Evolutionary conservation across 2,113 vertebrate species (phyloP), one percentile per base, ranked within the genome.

Genomic region (Poeciliopsis prolifica): DNA sequence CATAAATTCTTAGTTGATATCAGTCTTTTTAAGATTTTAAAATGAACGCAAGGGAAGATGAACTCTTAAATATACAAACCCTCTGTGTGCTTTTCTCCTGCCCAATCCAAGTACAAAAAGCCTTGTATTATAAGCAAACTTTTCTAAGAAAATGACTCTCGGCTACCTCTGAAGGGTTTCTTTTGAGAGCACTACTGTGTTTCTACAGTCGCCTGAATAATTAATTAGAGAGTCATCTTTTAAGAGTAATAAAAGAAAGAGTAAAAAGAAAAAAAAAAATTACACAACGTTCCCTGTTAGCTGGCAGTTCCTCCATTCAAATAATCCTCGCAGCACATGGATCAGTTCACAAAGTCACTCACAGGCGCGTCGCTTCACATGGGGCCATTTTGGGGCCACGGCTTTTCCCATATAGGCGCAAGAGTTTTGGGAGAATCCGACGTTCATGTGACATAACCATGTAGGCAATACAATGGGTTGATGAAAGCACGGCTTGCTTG

Each of bases 401-500:
- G 42, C 72, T 70, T 62, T 62, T 40, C 70, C 61, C 35, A 37
- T 66, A 26, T 22, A 35, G 51, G 58, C 80, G 86, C 73, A 81
- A 74, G 87, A 75, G 71, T 83, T 80, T 82, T 65, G 51, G 75
- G 64, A 48, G 74, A 86, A 88, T 86, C 68, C 61, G 3, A 74
- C 80, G 78, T 84, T 85, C 26, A 35, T 73, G 68, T 76, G 85
- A 83, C 85, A 85, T 44, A 40, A 66, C 70, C 82, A 83, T 74
- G 86, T 78, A 78, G 82, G 83, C 76, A 85, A 81, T 61, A 89
- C 84, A 91, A 91, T 78, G 61, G 88, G 78, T 78, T 88, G 90
- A 91, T 91, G 90, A 91, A 93, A 91, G 86, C 79, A 62, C 42
- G 0, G 61, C 84, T 81, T 85, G 86, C 79, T 82, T 85, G 84